Evolutionary conservation across 2,888 invertebrate genomes (phyloP), one percentile per base, ranked within the genome.

Genomic region (Chrysolina oricalcia): DNA sequence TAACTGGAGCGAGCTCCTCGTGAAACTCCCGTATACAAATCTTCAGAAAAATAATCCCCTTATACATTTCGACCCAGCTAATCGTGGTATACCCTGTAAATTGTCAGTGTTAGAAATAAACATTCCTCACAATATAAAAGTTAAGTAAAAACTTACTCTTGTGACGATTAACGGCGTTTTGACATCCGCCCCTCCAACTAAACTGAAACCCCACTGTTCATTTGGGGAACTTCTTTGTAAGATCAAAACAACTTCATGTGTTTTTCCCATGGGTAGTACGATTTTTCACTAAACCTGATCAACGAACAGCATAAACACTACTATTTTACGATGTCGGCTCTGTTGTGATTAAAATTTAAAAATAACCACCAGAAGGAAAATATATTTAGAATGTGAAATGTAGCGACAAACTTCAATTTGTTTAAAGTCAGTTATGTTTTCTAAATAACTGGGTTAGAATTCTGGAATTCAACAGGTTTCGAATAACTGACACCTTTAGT

Each of bases 121-220:
- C 8, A 35, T 41, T 13, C 5, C 41, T 40, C 15, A 46, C 46
- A 46, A 46, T 46, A 48, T 21, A 10, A 27, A n/a, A 15, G 9
- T 46, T 23, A 23, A 19, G 9, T 48, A 66, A 68, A 80, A 68
- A 80, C 91, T 91, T 93, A 97, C 97, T 93, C 94, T 94, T 81
- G 96, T 96, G 88, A 97, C 94, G 89, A 96, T 94, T 87, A 97
- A 92, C 78, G 97, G 96, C 69, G 95, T 93, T 86, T 95, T 94
- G 85, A 96, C 92, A 91, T 97, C 96, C 81, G 94, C 92, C 83
- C 96, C 96, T 83, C 97, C 97, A 81, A 95, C 95, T 83, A 97
- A 91, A 84, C 96, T 93, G 85, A 97, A 94, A 76, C 97, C 97
- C 96, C 96, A 97, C 86, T 94, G 94, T 85, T 93, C 92, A 82